These are phyloP conservation scores for Mormyrus iriodes DNA, from an alignment of 2,113 vertebrate genomes.

Conservation along the genomic window DNA sequence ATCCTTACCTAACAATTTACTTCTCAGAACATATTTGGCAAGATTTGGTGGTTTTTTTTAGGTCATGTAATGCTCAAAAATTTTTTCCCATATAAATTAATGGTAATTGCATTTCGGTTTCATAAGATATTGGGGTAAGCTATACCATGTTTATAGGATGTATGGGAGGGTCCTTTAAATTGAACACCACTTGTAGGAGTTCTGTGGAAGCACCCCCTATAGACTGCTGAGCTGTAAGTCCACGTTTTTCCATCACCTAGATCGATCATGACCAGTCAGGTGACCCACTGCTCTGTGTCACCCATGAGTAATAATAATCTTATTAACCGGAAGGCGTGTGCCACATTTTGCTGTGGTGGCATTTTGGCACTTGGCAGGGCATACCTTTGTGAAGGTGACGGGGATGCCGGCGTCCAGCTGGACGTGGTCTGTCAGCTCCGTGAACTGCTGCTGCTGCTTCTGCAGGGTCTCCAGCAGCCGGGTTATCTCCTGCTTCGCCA, in stretches of 20 bases:
- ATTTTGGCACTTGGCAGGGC: neutral
- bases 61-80: neutral
- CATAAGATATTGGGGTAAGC: too few species aligned
- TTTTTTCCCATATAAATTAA: neutral
- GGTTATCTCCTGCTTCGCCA: constrained; percentile 94
- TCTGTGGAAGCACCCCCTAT: neutral
- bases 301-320: neutral
- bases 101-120: neutral
- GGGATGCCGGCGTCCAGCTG: constrained; percentile 93
- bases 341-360: neutral
- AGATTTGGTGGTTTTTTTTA: neutral
- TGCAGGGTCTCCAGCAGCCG: constrained; percentile 86
- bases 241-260: too few species aligned
- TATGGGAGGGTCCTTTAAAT: neutral
- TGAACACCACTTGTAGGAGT: neutral
- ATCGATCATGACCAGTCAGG: neutral
- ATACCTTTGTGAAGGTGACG: constrained; percentile 96
- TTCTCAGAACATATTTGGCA: neutral
- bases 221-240: neutral
- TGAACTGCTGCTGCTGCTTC: constrained; percentile 97
- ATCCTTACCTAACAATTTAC: neutral
- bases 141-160: neutral
- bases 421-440: constrained; percentile 88
- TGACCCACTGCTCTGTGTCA: neutral
- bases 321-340: neutral